phyloP scores from a whole-genome alignment of 1,140 invertebrate species.

The Drosophila pseudoobscura region DNA sequence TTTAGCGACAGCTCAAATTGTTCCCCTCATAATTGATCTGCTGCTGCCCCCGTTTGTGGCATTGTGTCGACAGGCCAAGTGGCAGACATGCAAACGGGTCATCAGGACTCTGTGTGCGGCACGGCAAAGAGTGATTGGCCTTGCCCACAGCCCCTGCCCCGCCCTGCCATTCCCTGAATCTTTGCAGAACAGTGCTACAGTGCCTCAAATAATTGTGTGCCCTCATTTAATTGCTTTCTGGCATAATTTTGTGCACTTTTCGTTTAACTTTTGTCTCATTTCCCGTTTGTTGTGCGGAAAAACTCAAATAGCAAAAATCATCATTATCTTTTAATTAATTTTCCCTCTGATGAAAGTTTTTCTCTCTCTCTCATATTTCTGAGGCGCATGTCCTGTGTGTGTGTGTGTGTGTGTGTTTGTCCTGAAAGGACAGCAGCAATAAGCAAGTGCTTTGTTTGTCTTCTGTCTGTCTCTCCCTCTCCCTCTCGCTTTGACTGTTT shows the following conservation, averaged over 20 bases:
- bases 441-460: slow-evolving; percentile 56
- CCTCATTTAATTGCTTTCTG: slow-evolving; percentile 47
- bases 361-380: slow-evolving; percentile 18
- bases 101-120: slow-evolving; percentile 37
- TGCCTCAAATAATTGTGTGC: slow-evolving; percentile 39
- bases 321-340: slow-evolving; percentile 82
- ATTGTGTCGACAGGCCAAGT: slow-evolving; percentile 64
- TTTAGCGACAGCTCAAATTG: slow-evolving; percentile 47
- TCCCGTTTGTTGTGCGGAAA: slow-evolving; percentile 12
- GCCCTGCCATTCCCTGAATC: too few species aligned
- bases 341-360: slow-evolving; percentile 61
- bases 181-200: too few species aligned
- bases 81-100: slow-evolving; percentile 70
- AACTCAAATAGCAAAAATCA: slow-evolving; percentile 54
- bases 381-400: slow-evolving; percentile 13
- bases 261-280: slow-evolving; percentile 23
- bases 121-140: slow-evolving; percentile 34
- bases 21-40: slow-evolving; percentile 62
- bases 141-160: too few species aligned
- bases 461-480: slow-evolving; percentile 34
- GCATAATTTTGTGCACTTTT: slow-evolving; percentile 45
- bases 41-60: too few species aligned
- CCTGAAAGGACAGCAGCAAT: slow-evolving; percentile 44
- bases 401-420: slow-evolving; percentile 9
- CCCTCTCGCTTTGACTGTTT: slow-evolving; percentile 32